Conservation (phyloP, 1,140 invertebrate genomes). For the Hycleus phaleratus region DNA sequence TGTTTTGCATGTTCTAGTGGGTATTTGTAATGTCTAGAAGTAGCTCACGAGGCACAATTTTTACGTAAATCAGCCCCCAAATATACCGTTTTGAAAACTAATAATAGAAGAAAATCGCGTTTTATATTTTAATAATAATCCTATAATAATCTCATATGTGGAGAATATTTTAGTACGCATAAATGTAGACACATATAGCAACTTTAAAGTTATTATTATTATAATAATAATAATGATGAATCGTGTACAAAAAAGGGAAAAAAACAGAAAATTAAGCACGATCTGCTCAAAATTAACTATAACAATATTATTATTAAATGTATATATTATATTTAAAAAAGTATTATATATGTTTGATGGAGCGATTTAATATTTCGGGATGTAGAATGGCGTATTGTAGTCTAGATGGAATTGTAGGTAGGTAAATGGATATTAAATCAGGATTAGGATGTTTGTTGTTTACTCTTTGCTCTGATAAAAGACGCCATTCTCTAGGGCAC, state of each 20-base stretch:
- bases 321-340: not conserved
- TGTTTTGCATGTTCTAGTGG: slow-evolving; percentile 29
- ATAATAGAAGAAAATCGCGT: slow-evolving; percentile 31
- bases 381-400: slow-evolving; percentile 22
- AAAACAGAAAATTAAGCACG: not conserved
- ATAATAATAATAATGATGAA: slow-evolving; percentile 18
- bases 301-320: too few relatives aligned
- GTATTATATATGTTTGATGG: not conserved
- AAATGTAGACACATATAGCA: slow-evolving; percentile 27
- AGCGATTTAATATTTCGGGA: slow-evolving; percentile 24
- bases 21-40: slow-evolving; percentile 32
- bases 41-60: slow-evolving; percentile 35
- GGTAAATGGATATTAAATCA: slow-evolving; percentile 2
- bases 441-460: too few relatives aligned
- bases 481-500: slow-evolving; percentile 32
- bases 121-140: slow-evolving; percentile 38
- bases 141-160: slow-evolving; percentile 26
- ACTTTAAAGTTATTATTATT: not conserved
- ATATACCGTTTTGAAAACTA: slow-evolving; percentile 4
- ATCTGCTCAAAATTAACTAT: slow-evolving; percentile 27
- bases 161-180: slow-evolving; percentile 37
- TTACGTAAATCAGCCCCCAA: not conserved
- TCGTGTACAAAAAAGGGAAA: slow-evolving; percentile 5
- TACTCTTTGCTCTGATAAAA: slow-evolving; percentile 9
- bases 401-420: slow-evolving; percentile 14